A percentile compares a stretch with the other conserved stretches of the same genome.
These are phyloP conservation scores for Schrankia costaestrigalis DNA, from an alignment of 2,888 invertebrate species.

Conservation along the genomic window DNA sequence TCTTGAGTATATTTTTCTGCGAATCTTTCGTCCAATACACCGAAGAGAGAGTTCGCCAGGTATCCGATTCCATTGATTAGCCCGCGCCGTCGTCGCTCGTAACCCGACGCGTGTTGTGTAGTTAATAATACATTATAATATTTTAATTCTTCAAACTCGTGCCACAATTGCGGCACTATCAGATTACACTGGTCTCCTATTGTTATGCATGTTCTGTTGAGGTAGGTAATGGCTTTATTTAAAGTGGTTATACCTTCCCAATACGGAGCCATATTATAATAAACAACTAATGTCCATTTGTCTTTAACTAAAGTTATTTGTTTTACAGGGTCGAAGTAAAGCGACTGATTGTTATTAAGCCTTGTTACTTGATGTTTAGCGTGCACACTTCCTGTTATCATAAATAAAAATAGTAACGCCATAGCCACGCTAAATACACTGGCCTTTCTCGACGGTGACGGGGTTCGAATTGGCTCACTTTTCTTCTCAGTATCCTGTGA, in stretches of 20 bases:
- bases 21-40: slow-evolving; percentile 18
- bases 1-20: background rate
- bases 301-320: background rate
- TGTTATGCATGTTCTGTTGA: background rate
- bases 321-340: background rate
- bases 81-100: background rate
- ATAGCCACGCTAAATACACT: background rate
- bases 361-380: background rate
- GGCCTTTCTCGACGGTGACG: background rate
- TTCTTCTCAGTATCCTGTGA: background rate
- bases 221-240: background rate
- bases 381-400: background rate
- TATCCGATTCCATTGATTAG: slow-evolving; percentile 13
- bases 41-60: slow-evolving; percentile 15
- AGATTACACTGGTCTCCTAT: slow-evolving; percentile 1
- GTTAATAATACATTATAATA: background rate
- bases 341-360: background rate
- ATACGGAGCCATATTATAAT: slow-evolving; percentile 1
- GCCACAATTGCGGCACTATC: slow-evolving; percentile 13
- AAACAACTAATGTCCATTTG: slow-evolving; percentile 1
- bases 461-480: background rate
- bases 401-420: background rate
- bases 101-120: background rate
- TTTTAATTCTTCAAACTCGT: too few species aligned
- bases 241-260: background rate